These are phyloP conservation scores for Malacoraja senta DNA, from an alignment of 2,797 vertebrate genomes.

Conservation along the genomic window DNA sequence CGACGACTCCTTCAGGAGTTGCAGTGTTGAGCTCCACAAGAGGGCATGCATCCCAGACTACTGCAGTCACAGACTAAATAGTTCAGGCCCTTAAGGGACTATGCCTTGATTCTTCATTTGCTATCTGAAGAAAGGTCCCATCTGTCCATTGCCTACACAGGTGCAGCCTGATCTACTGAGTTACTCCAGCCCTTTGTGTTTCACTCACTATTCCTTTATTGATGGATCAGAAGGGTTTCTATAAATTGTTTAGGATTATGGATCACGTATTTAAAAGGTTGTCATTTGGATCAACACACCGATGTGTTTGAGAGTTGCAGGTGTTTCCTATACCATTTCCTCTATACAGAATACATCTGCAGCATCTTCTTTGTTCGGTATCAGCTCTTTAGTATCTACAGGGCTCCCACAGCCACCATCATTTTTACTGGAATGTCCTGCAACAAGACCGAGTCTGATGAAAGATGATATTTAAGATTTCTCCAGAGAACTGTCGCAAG, in stretches of 20 bases:
- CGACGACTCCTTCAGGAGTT: not conserved
- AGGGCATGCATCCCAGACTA: not conserved
- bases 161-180: no score
- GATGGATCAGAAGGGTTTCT: not conserved
- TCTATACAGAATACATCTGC: no score
- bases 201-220: not conserved
- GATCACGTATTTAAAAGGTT: not conserved
- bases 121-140: no score
- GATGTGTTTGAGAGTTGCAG: no score
- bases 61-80: not conserved
- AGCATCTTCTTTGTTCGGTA: not conserved
- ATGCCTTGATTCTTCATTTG: no score
- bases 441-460: not conserved
- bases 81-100: not conserved
- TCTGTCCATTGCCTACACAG: no score
- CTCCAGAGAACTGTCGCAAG: not conserved
- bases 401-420: not conserved
- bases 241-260: not conserved
- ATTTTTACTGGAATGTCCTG: not conserved
- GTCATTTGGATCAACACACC: no score
- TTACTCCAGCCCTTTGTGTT: no score
- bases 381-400: not conserved
- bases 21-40: not conserved
- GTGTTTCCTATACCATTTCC: not conserved
- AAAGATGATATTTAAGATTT: not conserved